Conservation (phyloP, 2,113 vertebrate genomes). For the Saimiri boliviensis region DNA sequence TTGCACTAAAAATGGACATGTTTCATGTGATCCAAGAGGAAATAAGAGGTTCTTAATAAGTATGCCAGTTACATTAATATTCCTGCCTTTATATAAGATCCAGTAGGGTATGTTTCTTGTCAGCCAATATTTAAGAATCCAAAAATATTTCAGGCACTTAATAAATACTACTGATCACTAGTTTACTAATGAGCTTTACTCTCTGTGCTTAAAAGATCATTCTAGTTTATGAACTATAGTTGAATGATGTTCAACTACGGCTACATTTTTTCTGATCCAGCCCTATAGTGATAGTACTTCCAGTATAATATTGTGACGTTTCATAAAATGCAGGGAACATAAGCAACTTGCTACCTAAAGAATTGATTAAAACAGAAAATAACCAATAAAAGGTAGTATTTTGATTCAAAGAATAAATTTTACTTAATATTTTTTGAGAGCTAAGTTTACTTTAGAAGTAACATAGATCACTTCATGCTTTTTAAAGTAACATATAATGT, state of each 20-base stretch:
- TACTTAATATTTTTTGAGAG: neutral
- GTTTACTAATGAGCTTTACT: neutral
- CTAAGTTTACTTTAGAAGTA: slow-evolving; percentile 21
- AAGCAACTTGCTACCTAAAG: too few species aligned
- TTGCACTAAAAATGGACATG: neutral
- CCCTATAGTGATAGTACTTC: too few species aligned
- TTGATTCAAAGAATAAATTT: slow-evolving; percentile 3
- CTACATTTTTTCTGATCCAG: neutral
- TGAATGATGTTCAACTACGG: neutral
- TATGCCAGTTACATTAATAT: neutral
- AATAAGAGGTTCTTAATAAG: neutral
- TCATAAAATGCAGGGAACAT: too few species aligned
- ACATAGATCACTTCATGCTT: neutral
- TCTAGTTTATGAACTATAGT: neutral
- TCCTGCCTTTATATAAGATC: neutral
- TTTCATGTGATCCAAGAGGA: neutral
- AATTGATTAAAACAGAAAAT: too few species aligned
- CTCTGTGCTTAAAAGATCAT: neutral
- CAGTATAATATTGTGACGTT: too few species aligned
- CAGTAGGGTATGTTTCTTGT: neutral
- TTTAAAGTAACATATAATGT: neutral
- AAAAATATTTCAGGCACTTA: neutral
- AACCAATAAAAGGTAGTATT: neutral
- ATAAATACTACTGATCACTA: neutral
- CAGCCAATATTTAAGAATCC: neutral